Percentiles rank a stretch among this genome's conserved stretches.
phyloP scores from a whole-genome alignment of 1,140 invertebrate genomes.

The Drosophila tsacasi region DNA sequence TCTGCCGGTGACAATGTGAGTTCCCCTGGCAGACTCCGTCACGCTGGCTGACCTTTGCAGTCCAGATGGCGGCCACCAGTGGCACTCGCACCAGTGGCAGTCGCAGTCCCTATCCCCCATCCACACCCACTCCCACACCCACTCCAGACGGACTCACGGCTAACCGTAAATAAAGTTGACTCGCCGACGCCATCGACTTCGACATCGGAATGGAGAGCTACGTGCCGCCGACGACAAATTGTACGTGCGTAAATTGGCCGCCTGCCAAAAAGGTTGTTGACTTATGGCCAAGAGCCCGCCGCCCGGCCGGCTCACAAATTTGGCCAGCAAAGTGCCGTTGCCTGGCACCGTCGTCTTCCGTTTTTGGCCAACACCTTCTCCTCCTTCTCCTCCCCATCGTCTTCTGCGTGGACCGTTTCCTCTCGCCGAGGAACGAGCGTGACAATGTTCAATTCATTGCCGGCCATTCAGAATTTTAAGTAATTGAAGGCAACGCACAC shows the following conservation, averaged over 20 bases:
- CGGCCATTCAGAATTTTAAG: slow-evolving; percentile 80
- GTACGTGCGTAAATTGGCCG: slow-evolving; percentile 78
- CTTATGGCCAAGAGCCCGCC: slow-evolving; percentile 60
- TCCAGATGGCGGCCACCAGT: slow-evolving; percentile 8
- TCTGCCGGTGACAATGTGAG: slow-evolving; percentile 19
- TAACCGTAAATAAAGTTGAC: slow-evolving; percentile 64
- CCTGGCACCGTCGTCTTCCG: slow-evolving; percentile 43
- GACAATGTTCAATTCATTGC: slow-evolving; percentile 80
- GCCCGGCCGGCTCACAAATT: slow-evolving; percentile 45
- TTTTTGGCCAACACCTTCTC: slow-evolving; percentile 25
- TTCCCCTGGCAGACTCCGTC: slow-evolving; percentile 16
- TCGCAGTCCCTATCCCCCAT: neutral
- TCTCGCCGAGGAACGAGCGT: slow-evolving; percentile 56
- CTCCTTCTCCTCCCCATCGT: neutral
- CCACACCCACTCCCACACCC: neutral
- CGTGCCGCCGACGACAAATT: slow-evolving; percentile 66
- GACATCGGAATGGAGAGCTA: slow-evolving; percentile 34
- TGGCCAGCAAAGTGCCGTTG: slow-evolving; percentile 67
- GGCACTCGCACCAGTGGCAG: neutral
- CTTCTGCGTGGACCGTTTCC: slow-evolving; percentile 58
- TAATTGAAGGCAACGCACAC: slow-evolving; percentile 74
- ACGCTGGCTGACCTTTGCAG: slow-evolving; percentile 36
- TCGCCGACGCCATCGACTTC: slow-evolving; percentile 32
- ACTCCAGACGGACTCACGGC: slow-evolving; percentile 34
- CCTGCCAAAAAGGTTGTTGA: slow-evolving; percentile 78